phyloP scores from a whole-genome alignment of 2,888 invertebrate species.

The Anodontia alba region DNA sequence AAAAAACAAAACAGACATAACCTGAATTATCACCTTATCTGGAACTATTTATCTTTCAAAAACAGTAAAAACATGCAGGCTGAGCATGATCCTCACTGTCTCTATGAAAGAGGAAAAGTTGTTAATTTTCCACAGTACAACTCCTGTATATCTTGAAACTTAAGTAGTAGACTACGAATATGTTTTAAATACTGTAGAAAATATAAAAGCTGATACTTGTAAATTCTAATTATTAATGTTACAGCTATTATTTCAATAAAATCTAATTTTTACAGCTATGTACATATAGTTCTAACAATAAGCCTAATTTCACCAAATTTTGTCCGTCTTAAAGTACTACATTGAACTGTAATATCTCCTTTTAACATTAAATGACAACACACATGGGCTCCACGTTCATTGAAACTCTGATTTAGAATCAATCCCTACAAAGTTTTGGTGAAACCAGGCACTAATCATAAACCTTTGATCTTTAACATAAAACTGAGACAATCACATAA shows the following conservation, averaged over 20 bases:
- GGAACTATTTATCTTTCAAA: no score
- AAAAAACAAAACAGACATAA: no score
- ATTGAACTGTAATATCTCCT: no score
- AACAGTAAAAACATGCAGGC: no score
- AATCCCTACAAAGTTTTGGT: background rate
- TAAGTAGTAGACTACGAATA: background rate
- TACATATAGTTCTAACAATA: slow-evolving; percentile 2
- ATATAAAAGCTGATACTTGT: background rate
- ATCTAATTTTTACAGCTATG: slow-evolving; percentile 10
- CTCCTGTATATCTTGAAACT: background rate
- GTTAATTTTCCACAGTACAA: no score
- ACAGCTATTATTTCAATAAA: background rate
- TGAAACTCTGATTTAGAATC: no score
- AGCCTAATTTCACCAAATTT: slow-evolving; percentile 5
- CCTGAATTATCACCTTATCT: no score
- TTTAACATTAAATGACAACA: no score
- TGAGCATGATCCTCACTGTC: no score
- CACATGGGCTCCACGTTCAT: no score
- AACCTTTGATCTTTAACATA: background rate
- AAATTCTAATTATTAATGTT: background rate
- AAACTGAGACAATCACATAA: slow-evolving; percentile 13
- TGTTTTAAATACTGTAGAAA: background rate
- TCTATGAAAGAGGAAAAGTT: no score
- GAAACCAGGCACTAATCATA: background rate
- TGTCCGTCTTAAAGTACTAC: background rate